Evolutionary conservation across 2,888 invertebrate genomes (phyloP), one percentile per base, ranked within the genome.

Genomic region (Lasioglossum marginatum): DNA sequence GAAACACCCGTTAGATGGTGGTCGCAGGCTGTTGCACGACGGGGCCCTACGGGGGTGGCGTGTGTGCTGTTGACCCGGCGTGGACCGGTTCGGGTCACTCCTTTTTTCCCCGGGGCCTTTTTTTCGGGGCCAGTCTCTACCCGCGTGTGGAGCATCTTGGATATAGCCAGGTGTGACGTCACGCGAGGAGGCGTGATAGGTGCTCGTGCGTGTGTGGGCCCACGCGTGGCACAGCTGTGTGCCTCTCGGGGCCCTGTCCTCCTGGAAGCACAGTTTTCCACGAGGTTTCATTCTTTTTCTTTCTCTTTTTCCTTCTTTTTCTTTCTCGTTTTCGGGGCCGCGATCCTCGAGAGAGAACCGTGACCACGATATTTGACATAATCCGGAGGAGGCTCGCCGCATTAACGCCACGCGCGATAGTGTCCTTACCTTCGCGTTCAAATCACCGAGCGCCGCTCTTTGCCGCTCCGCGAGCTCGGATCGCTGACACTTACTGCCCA

Each of bases 31-130:
- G 85, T 80, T 83, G 84, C 83, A 85, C 77, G 86, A 85, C n/a
- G 87, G 85, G 81, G 76, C 86, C 86, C 84, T 91, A 90, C 86
- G 91, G 91, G 91, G 91, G 91, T 91, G 91, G 90, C 79, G 73
- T 73, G 87, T 84, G 82, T 91, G 91, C 91, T 91, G 91, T 91
- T 91, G 91, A 91, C 91, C 92, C 87, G 93, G 82, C 90, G 82
- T 87, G 89, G 93, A 94, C 94, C 94, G 94, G 94, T 94, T 94
- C 94, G 91, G 93, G 92, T 93, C 92, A 92, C 89, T 89, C 89
- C 90, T 89, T 89, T 89, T 91, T 90, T 89, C 88, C 81, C 79
- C 78, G 78, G 83, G 34, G 77, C 72, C 83, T 88, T 89, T 91
- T 72, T 91, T 89, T 86, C 77, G 70, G 80, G 76, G 74, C 82